These are phyloP conservation scores for Heliconius ismenius DNA, from an alignment of 2,888 invertebrate genomes.

Conservation along the genomic window DNA sequence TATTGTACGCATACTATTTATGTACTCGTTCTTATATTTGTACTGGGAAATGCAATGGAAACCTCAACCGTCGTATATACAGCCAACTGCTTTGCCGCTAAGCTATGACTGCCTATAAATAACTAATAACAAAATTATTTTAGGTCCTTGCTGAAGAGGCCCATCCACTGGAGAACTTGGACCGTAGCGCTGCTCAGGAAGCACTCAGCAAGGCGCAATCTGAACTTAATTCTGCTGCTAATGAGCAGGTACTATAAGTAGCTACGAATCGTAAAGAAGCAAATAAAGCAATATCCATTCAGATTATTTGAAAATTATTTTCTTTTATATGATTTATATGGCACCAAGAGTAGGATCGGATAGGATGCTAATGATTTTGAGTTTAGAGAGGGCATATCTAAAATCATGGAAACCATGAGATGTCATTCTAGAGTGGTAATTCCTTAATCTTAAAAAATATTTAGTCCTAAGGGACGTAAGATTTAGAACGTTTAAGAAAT, in stretches of 20 bases:
- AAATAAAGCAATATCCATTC: not conserved
- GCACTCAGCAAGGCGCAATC: constrained; percentile 92
- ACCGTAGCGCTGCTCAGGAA: constrained; percentile 90
- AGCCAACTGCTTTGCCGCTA: not conserved
- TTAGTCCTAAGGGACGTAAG: no score
- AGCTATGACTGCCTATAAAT: not conserved
- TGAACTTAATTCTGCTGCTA: constrained; percentile 88
- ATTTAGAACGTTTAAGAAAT: no score
- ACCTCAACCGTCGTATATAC: not conserved
- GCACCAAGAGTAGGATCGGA: no score
- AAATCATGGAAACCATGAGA: not conserved
- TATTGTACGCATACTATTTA: no score
- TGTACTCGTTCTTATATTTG: no score
- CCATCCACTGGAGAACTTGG: constrained; percentile 91
- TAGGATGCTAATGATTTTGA: not conserved
- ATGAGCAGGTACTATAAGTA: constrained; percentile 85
- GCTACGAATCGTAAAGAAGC: not conserved
- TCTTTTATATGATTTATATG: no score
- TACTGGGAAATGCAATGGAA: not conserved
- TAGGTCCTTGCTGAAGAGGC: constrained; percentile 98
- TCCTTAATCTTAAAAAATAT: no score
- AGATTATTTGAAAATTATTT: not conserved
- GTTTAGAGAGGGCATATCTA: not conserved
- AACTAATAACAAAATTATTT: not conserved
- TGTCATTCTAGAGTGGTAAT: not conserved